Conservation (phyloP, 2,797 vertebrate species). For the Cyclura pinguis region DNA sequence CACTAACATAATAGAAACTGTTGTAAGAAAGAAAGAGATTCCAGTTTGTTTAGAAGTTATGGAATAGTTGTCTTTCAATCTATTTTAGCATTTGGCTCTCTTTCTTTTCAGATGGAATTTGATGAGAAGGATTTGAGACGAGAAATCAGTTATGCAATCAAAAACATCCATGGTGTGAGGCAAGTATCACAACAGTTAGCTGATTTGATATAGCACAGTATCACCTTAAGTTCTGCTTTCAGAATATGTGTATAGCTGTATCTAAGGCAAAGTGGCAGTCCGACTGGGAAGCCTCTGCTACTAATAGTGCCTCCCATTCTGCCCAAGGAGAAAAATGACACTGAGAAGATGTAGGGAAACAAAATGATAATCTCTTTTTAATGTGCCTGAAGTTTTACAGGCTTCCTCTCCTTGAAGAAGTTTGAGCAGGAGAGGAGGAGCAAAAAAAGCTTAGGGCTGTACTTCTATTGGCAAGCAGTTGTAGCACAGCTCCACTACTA, state of each 20-base stretch:
- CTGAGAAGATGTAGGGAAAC: not conserved
- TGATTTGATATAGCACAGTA: not conserved
- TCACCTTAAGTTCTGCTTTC: not conserved
- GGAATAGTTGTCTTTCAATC: not conserved
- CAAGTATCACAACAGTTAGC: slow-evolving; percentile 67
- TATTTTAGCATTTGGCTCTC: not conserved
- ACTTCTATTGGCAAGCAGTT: not conserved
- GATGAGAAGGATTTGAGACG: slow-evolving; percentile 94
- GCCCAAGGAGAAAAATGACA: not conserved
- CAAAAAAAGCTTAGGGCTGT: not conserved
- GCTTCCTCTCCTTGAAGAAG: not conserved
- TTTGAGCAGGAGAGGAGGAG: not conserved
- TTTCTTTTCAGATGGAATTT: slow-evolving; percentile 89
- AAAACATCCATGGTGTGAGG: slow-evolving; percentile 98
- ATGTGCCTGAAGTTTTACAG: not conserved
- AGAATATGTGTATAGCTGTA: not conserved
- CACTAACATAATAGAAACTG: not conserved
- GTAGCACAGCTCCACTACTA: not conserved
- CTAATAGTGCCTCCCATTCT: not conserved
- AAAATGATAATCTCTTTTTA: not conserved
- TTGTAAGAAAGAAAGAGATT: not conserved
- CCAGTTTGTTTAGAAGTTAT: not conserved
- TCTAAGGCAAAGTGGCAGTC: not conserved
- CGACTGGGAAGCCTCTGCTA: not conserved
- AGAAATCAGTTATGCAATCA: slow-evolving; percentile 98